Base-by-base conservation (phyloP, 1,140 invertebrate species). In the Bactericera cockerelli region DNA sequence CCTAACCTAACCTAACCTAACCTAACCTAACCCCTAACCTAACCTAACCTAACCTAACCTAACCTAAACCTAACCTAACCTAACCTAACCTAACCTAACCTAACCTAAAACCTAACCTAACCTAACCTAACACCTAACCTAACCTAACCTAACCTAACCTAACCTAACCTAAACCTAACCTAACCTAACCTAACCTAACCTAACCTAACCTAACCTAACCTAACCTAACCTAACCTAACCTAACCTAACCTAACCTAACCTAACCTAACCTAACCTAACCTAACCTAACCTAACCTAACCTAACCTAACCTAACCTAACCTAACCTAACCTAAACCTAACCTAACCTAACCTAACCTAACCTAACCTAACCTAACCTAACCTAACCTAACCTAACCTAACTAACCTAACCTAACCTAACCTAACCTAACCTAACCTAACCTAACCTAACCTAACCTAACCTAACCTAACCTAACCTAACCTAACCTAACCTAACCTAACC, bases 401-500 rank as follows among this genome's bases (percentile, higher is more conserved):
- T 66, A 65, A 62, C 66, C 64, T 66, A 65, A 65, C 65, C 66
- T 67, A 65, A 69, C 63, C 67, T 64, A 68, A 62, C 66, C 64
- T 61, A 63, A 64, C 64, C 59, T 60, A 65, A 66, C 66, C 67
- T 66, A 65, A 62, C 66, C 64, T 66, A 65, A 65, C 65, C 66
- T 67, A 65, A 69, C 63, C 67, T 64, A 68, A 62, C 65, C 63
- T 65, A 67, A 65, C 63, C 63, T 67, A 68, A n/a, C 67, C 66
- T 63, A 61, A 65, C 66, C 66, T 64, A 62, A 64, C 28, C n/a
- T n/a, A n/a, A 65, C 56, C 64, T 65, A 65, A 65, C 63, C 63
- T 61, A n/a, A n/a, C n/a, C n/a, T n/a, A n/a, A n/a, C n/a, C 64
- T 65, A 64, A 64, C 62, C 62, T 61, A 66, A 66, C 56, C 62